phyloP scores from a whole-genome alignment of 1,140 invertebrate species.

The Drosophila sproati region DNA sequence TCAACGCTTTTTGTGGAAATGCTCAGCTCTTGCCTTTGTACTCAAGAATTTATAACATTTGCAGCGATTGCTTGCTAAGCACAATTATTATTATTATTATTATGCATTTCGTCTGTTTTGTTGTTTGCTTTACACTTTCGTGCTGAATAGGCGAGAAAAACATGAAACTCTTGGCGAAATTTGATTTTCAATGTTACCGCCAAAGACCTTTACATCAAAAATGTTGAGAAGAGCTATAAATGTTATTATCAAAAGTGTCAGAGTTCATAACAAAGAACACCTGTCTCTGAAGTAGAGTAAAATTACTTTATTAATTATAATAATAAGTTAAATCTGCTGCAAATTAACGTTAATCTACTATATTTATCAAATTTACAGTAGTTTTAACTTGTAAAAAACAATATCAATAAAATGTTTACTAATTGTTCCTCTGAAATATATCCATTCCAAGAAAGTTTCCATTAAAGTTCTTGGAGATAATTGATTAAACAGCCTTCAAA shows the following conservation, averaged over 20 bases:
- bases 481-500: too few relatives aligned
- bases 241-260: background rate
- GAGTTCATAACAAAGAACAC: background rate
- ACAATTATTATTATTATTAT: slow-evolving; percentile 32
- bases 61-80: slow-evolving; percentile 52
- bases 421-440: too few relatives aligned
- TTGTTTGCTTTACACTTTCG: slow-evolving; percentile 25
- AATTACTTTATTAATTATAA: too few relatives aligned
- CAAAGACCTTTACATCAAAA: slow-evolving; percentile 26
- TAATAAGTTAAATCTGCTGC: too few relatives aligned
- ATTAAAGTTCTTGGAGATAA: too few relatives aligned
- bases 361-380: too few relatives aligned
- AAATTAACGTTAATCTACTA: too few relatives aligned
- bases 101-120: slow-evolving; percentile 31
- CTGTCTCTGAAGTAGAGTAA: too few relatives aligned
- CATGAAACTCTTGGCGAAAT: slow-evolving; percentile 30
- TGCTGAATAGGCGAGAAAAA: slow-evolving; percentile 38
- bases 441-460: too few relatives aligned
- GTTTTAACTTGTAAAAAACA: too few relatives aligned
- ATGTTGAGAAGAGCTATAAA: background rate
- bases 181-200: slow-evolving; percentile 42
- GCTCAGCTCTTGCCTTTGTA: slow-evolving; percentile 37
- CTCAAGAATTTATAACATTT: slow-evolving; percentile 59
- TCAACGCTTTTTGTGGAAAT: slow-evolving; percentile 52
- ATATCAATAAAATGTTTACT: too few relatives aligned